Conservation (phyloP, 2,888 invertebrate genomes). For the Hydrotaea diabolus region DNA sequence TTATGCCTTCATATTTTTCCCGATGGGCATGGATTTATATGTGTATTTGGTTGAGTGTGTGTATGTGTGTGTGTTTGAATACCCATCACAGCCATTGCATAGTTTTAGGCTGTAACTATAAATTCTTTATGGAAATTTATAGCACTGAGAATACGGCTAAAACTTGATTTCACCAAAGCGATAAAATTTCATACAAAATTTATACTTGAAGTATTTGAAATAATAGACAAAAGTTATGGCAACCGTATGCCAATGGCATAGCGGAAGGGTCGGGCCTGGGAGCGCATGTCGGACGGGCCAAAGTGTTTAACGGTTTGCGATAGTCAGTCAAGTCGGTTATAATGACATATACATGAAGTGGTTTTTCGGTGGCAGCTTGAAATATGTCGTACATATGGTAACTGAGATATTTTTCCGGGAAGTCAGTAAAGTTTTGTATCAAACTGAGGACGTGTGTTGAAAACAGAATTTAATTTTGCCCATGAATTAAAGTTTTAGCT, state of each 20-base stretch:
- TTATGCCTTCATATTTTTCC: too few relatives aligned
- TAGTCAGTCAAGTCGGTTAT: background rate
- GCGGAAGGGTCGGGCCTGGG: background rate
- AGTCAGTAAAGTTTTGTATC: background rate
- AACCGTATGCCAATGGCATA: background rate
- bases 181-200: slow-evolving; percentile 52
- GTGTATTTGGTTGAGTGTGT: background rate
- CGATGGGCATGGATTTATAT: too few relatives aligned
- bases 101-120: slow-evolving; percentile 56
- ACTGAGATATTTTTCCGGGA: background rate
- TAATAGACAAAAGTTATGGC: slow-evolving; percentile 27
- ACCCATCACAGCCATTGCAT: slow-evolving; percentile 32
- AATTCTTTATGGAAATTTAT: slow-evolving; percentile 63
- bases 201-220: slow-evolving; percentile 30
- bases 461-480: too few relatives aligned
- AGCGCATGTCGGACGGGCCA: too few relatives aligned
- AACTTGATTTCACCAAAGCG: slow-evolving; percentile 55
- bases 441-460: too few relatives aligned
- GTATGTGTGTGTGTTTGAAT: background rate
- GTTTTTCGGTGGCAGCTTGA: background rate
- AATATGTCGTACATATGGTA: slow-evolving; percentile 9
- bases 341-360: slow-evolving; percentile 31
- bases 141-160: slow-evolving; percentile 56
- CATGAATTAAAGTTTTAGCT: too few relatives aligned
- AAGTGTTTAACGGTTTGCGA: background rate